phyloP scores from a whole-genome alignment of 2,888 invertebrate species.

The Andrena bicolor region DNA sequence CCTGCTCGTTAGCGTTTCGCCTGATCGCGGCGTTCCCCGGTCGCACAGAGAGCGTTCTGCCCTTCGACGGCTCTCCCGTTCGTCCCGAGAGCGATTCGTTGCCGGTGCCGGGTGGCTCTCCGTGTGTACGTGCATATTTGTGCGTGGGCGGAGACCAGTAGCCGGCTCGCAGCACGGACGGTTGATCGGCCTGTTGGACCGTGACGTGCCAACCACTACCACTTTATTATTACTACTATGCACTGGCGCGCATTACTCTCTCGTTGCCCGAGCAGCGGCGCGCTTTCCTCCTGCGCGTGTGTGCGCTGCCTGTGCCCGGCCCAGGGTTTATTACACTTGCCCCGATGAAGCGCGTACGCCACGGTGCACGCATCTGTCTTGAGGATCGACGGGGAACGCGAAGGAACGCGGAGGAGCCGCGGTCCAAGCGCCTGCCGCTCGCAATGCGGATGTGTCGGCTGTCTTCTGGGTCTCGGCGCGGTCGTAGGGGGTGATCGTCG shows the following conservation, averaged over 20 bases:
- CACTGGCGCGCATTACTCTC: slow-evolving; percentile 69
- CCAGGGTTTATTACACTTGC: slow-evolving; percentile 77
- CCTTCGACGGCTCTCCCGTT: neutral
- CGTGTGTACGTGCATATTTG: slow-evolving; percentile 64
- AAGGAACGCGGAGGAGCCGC: slow-evolving; percentile 35
- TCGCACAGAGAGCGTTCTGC: neutral
- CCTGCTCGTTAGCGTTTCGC: slow-evolving; percentile 16
- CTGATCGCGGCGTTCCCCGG: slow-evolving; percentile 12
- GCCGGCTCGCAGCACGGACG: slow-evolving; percentile 80
- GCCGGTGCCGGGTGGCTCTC: neutral
- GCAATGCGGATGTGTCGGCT: slow-evolving; percentile 46
- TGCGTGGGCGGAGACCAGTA: slow-evolving; percentile 83
- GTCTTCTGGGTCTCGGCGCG: neutral
- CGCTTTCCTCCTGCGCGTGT: slow-evolving; percentile 35
- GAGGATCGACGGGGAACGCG: slow-evolving; percentile 50
- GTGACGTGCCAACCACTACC: slow-evolving; percentile 83
- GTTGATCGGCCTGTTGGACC: slow-evolving; percentile 83
- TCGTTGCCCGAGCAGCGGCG: slow-evolving; percentile 24
- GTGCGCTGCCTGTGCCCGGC: slow-evolving; percentile 35
- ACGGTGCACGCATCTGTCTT: slow-evolving; percentile 68
- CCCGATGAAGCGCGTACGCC: slow-evolving; percentile 75
- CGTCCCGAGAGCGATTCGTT: slow-evolving; percentile 11
- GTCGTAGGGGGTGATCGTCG: neutral
- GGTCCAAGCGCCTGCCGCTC: slow-evolving; percentile 15
- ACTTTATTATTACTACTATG: slow-evolving; percentile 82